Evolutionary conservation across 2,888 invertebrate genomes (phyloP), one percentile per base, ranked within the genome.

Genomic region (Lochmaea crataegi): DNA sequence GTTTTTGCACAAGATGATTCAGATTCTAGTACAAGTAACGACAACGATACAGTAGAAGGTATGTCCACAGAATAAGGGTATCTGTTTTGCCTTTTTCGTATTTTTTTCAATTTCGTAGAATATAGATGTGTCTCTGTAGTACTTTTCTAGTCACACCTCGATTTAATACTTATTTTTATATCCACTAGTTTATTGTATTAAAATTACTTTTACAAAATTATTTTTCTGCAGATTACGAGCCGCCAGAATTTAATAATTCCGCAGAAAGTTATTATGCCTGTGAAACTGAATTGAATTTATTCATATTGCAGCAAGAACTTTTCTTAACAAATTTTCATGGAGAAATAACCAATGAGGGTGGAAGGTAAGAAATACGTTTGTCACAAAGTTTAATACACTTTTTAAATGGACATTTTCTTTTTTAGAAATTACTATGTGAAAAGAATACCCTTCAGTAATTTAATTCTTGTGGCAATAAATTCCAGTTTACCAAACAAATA

Each of bases 361-460:
- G 63, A 45, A 77, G 77, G 79, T 78, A 72, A 18, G 71, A 32
- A 5, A 32, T 32, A 32, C 5, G 5, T 32, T 5, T 32, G 6
- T 5, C 32, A 32, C 5, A 32, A 22, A 22, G 2, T 22, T 22
- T 22, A 22, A 2, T 32, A 32, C 32, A 32, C 1, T 32, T 32
- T 5, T 32, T 5, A 4, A 32, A 32, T 32, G 32, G 32, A 5
- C 7, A 38, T 41, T 18, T 3, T 14, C 1, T 7, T 26, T 83
- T 85, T 75, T 77, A 88, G 91, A 69, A 90, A 90, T 3, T 94
- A 92, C 84, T 92, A 91, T 85, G 90, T 94, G 0, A 90, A 93
- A 77, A 90, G 91, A 82, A 91, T 96, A 51, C 91, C 92, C 0
- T 90, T 93, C 81, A 94, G 94, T 26, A 96, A 96, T 87, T 87